phyloP scores from a whole-genome alignment of 2,888 invertebrate species.

The Thymelicus sylvestris region DNA sequence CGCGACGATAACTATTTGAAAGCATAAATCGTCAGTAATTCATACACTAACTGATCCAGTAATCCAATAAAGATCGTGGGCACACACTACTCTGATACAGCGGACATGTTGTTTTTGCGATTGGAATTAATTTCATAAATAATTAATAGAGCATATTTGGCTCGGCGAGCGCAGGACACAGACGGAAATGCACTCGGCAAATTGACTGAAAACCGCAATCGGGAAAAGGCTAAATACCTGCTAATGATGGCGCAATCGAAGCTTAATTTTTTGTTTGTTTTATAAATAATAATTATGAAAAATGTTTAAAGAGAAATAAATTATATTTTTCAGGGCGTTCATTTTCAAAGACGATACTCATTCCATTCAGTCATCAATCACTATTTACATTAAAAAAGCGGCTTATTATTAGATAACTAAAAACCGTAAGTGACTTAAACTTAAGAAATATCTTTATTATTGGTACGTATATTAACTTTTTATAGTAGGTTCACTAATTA shows the following conservation, averaged over 20 bases:
- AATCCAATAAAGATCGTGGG: constrained; percentile 70
- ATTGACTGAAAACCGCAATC: constrained; percentile 82
- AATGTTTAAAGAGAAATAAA: too few relatives aligned
- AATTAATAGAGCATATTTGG: constrained; percentile 77
- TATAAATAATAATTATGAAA: neutral
- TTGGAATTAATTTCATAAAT: constrained; percentile 80
- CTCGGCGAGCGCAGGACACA: constrained; percentile 65
- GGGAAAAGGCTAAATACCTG: constrained; percentile 81
- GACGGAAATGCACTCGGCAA: constrained; percentile 80
- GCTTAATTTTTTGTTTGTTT: constrained; percentile 44
- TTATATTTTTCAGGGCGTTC: too few relatives aligned
- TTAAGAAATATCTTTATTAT: too few relatives aligned
- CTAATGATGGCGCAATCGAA: constrained; percentile 77
- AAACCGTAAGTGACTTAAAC: too few relatives aligned
- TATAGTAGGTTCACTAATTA: too few relatives aligned
- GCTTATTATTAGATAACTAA: too few relatives aligned
- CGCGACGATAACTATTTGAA: constrained; percentile 42
- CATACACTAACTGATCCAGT: constrained; percentile 56
- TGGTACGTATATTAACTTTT: too few relatives aligned
- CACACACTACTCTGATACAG: constrained; percentile 52
- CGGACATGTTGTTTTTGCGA: constrained; percentile 69
- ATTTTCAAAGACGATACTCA: too few relatives aligned
- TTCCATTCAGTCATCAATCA: too few relatives aligned
- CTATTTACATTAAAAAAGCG: too few relatives aligned
- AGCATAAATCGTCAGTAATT: constrained; percentile 45